Percentiles rank a stretch among this genome's conserved stretches.
Conservation (phyloP, 2,797 vertebrate genomes). For the Sphenodon punctatus region DNA sequence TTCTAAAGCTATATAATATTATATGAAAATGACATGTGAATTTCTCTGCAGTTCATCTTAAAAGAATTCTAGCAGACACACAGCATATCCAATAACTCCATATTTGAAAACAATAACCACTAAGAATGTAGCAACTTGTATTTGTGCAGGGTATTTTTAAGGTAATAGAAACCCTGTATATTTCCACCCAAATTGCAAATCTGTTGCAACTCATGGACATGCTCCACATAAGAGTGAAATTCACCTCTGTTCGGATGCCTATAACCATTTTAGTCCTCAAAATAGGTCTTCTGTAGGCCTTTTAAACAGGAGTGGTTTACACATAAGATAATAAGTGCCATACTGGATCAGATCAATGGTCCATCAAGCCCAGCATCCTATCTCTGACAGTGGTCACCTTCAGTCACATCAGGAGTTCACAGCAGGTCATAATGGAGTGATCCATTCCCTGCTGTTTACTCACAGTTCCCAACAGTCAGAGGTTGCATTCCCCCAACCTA, state of each 20-base stretch:
- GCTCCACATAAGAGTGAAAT: background rate
- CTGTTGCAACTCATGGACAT: background rate
- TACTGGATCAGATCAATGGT: too few relatives aligned
- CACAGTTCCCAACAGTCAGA: too few relatives aligned
- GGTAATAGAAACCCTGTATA: background rate
- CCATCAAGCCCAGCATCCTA: too few relatives aligned
- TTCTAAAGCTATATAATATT: too few relatives aligned
- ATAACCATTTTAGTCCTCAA: background rate
- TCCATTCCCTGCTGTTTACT: too few relatives aligned
- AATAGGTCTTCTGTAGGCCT: background rate
- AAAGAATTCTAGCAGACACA: background rate
- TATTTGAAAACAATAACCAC: background rate
- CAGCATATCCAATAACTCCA: background rate
- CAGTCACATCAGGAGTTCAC: too few relatives aligned
- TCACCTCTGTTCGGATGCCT: background rate
- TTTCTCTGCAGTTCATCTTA: background rate
- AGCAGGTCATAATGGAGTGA: too few relatives aligned
- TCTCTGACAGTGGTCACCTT: too few relatives aligned
- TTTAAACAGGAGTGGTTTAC: background rate
- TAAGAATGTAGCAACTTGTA: background rate
- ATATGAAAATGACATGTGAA: too few relatives aligned
- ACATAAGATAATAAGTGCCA: too few relatives aligned
- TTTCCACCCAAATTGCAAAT: background rate
- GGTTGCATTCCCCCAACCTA: too few relatives aligned
- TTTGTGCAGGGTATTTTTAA: background rate